Conservation (phyloP, 2,113 vertebrate species). For the Nothocercus julius region DNA sequence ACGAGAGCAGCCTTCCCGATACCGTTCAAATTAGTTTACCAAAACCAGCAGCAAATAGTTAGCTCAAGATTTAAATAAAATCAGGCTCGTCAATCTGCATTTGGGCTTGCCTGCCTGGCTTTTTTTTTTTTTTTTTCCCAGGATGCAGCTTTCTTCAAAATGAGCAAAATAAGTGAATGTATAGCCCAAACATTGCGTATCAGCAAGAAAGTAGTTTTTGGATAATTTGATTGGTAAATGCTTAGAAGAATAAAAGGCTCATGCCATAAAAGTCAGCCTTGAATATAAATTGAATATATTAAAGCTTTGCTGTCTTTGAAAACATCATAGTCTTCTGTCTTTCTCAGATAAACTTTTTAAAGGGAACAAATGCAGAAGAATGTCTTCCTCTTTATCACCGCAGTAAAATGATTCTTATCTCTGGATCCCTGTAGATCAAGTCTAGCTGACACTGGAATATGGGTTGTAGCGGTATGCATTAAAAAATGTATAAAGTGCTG, state of each 20-base stretch:
- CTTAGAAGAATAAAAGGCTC: neutral
- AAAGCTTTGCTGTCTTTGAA: neutral
- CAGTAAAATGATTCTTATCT: neutral
- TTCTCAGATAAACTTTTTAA: neutral
- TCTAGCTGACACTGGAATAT: neutral
- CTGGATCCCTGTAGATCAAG: neutral
- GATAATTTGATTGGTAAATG: neutral
- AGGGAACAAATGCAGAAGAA: neutral
- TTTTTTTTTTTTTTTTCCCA: neutral
- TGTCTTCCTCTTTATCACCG: neutral
- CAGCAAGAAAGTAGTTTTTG: neutral
- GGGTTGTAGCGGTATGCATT: neutral
- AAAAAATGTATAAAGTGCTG: neutral
- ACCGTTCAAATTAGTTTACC: neutral
- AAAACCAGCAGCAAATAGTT: neutral
- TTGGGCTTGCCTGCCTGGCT: neutral
- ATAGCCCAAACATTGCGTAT: neutral
- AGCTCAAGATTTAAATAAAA: neutral
- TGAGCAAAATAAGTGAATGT: neutral
- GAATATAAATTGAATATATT: neutral
- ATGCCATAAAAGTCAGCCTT: neutral
- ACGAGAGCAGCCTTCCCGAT: neutral
- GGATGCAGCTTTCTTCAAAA: neutral
- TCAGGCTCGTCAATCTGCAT: neutral
- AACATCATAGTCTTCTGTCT: neutral